Evolutionary conservation across 2,113 vertebrate genomes (phyloP).

Genomic region (Marmota monax): DNA sequence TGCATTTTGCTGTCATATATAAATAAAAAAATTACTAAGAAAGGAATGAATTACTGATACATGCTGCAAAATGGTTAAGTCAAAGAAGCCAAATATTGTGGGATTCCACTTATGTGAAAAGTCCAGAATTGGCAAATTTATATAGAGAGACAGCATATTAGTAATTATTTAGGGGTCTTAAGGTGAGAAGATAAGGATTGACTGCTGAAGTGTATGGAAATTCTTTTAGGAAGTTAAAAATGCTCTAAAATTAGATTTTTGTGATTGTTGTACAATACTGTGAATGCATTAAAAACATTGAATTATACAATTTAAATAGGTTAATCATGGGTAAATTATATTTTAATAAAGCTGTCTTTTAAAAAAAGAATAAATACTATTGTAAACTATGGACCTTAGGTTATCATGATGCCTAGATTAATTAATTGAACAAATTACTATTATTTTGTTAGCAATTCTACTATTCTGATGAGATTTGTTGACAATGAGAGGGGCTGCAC

Average conservation of each 20-base stretch:
- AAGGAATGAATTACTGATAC: neutral
- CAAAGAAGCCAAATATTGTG: neutral
- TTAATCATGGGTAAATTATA: neutral
- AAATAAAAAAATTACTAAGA: no score
- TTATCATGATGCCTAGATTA: neutral
- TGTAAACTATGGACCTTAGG: neutral
- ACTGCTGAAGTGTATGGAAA: neutral
- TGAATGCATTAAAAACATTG: neutral
- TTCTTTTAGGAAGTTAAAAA: neutral
- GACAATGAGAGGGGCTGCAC: no score
- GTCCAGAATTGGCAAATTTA: neutral
- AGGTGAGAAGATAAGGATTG: fast-evolving
- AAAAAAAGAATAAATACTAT: neutral
- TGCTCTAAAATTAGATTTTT: neutral
- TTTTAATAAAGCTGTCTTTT: neutral
- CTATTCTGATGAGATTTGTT: no score
- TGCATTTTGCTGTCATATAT: no score
- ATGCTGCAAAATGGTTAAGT: neutral
- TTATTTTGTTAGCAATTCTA: neutral
- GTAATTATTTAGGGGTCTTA: neutral
- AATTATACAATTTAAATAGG: neutral
- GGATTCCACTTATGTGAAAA: neutral
- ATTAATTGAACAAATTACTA: no score
- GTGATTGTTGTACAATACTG: neutral
- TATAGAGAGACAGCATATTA: neutral